Evolutionary conservation across 2,888 invertebrate genomes (phyloP).

Genomic region (Catocala fraxini): DNA sequence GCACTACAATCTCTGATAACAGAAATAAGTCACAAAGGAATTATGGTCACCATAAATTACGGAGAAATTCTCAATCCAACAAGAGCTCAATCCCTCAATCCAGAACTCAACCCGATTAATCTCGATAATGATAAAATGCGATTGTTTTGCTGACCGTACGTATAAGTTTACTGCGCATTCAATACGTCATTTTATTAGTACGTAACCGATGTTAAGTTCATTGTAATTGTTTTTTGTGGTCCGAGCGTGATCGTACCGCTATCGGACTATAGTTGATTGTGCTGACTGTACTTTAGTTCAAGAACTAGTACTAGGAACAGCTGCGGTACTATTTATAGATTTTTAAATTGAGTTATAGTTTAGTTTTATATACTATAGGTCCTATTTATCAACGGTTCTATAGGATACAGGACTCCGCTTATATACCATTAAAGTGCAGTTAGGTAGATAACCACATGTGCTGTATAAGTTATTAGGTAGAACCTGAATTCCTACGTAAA

Average conservation of each 20-base stretch:
- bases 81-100: conserved; percentile 2
- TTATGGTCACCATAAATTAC: conserved; percentile 15
- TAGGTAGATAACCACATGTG: no score
- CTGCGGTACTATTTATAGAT: background rate
- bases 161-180: conserved; percentile 57
- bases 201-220: conserved; percentile 59
- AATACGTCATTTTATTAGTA: conserved; percentile 63
- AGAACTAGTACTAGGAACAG: conserved; percentile 4
- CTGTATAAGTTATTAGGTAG: no score
- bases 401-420: no score
- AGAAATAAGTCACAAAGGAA: conserved; percentile 6
- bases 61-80: conserved; percentile 1
- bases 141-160: conserved; percentile 49
- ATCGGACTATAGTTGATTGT: conserved; percentile 35
- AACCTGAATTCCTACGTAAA: no score
- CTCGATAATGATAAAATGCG: conserved; percentile 18
- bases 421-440: no score
- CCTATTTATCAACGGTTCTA: no score
- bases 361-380: background rate
- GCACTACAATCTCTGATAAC: conserved; percentile 4
- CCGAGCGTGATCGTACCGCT: conserved; percentile 34
- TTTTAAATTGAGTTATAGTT: background rate
- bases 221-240: conserved; percentile 61
- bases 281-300: conserved; percentile 44
- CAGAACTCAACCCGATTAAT: conserved; percentile 9